Evolutionary conservation across 2,888 invertebrate species (phyloP).

Genomic region (Dysmachus trigonus): DNA sequence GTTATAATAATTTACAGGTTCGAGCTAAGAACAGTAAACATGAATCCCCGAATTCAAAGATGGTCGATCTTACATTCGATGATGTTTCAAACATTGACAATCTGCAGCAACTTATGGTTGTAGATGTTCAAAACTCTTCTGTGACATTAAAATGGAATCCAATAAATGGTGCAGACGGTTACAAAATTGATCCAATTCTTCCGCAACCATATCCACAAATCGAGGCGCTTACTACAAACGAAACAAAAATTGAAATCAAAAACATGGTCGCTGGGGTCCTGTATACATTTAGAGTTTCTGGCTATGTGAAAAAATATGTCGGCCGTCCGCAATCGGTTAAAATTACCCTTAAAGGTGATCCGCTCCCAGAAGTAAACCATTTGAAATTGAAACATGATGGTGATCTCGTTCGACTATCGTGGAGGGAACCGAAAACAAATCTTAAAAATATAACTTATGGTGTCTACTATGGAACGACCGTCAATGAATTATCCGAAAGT

Average conservation of each 20-base stretch:
- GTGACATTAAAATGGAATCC: constrained; percentile 72
- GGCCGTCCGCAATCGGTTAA: constrained; percentile 60
- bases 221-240: constrained; percentile 63
- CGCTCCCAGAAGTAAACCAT: constrained; percentile 55
- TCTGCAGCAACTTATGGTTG: constrained; percentile 68
- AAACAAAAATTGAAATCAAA: constrained; percentile 62
- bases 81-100: constrained; percentile 72
- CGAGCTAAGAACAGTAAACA: constrained; percentile 72
- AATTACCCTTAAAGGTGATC: constrained; percentile 61
- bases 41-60: constrained; percentile 71
- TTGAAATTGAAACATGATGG: constrained; percentile 66
- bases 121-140: constrained; percentile 66
- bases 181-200: constrained; percentile 67
- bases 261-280: constrained; percentile 65
- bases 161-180: constrained; percentile 70
- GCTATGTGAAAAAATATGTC: constrained; percentile 66
- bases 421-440: constrained; percentile 70
- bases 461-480: constrained; percentile 73
- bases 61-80: constrained; percentile 71
- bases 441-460: constrained; percentile 68
- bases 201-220: constrained; percentile 69
- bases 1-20: constrained; percentile 64
- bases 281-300: constrained; percentile 66
- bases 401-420: constrained; percentile 72
- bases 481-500: constrained; percentile 71